These are phyloP conservation scores for Zele albiditarsus DNA, from an alignment of 2,888 invertebrate species.

Conservation along the genomic window DNA sequence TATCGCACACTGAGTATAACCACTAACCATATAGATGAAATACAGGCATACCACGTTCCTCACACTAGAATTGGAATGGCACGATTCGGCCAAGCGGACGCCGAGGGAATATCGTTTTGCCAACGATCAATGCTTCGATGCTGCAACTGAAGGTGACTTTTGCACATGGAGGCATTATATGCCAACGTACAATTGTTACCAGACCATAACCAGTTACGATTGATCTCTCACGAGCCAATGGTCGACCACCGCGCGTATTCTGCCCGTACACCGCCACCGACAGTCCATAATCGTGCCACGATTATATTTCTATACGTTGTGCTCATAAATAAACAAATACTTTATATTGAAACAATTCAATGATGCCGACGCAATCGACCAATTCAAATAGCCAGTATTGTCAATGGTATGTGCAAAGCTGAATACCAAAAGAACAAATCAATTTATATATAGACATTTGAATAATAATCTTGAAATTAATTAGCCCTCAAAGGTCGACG, in stretches of 20 bases:
- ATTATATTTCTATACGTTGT: conserved; percentile 12
- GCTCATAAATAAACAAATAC: conserved; percentile 5
- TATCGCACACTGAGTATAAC: background rate
- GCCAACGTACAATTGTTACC: conserved; percentile 42
- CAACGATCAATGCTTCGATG: conserved; percentile 47
- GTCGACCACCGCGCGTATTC: conserved; percentile 6
- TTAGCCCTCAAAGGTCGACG: too few species aligned
- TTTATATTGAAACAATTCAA: conserved; percentile 17
- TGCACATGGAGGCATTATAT: conserved; percentile 46
- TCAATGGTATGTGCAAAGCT: background rate
- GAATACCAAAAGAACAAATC: too few species aligned
- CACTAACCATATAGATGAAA: conserved; percentile 43
- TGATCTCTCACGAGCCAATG: conserved; percentile 28
- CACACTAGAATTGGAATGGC: conserved; percentile 52
- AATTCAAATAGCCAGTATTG: background rate
- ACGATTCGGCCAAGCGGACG: conserved; percentile 44
- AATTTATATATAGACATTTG: too few species aligned
- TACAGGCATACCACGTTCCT: conserved; percentile 47
- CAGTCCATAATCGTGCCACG: conserved; percentile 23
- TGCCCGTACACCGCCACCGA: background rate
- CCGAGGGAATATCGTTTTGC: conserved; percentile 39
- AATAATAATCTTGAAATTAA: too few species aligned
- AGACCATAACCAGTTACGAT: conserved; percentile 37
- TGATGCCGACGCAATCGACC: background rate
- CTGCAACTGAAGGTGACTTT: conserved; percentile 48